Evolutionary conservation across 1,140 invertebrate genomes (phyloP), one percentile per base, ranked within the genome.

Genomic region (Drosophila mauritiana): DNA sequence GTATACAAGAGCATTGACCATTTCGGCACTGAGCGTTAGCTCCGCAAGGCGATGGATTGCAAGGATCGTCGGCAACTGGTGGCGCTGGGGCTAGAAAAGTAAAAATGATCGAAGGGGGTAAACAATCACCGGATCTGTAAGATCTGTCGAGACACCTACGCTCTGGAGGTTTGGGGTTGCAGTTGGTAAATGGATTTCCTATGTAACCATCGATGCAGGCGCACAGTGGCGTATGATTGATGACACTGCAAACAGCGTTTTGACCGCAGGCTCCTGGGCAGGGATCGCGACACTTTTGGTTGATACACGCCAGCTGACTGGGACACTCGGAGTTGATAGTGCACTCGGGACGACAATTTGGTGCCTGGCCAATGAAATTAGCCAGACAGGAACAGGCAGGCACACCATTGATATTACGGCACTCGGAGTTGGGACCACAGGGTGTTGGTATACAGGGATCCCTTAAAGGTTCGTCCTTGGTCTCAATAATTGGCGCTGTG

Each of bases 221-320:
- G 80, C 96, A 97, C 20, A 95, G 92, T 7, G 94, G 93, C 2
- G 92, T 82, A 62, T 92, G 90, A 78, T 96, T 96, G 94, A 93
- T 46, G 7, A 97, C 96, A 69, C 95, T 93, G 81, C 97, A 97
- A 59, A 94, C 93, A 2, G 96, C 95, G 63, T 95, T 95, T 20
- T 95, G 89, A 31, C 97, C 97, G 91, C 97, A 98, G 5, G 96
- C 96, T 7, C 96, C 96, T 2, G 96, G 95, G 80, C 97, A 98
- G 11, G 97, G 97, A 92, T 97, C 96, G 80, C 92, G 94, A 84
- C 97, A 98, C 79, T 95, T 95, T 91, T 97, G 95, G 81, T 96
- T 96, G 54, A 96, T 95, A 80, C 97, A 97, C 1, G 96, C 96
- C 80, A 94, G 93, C 83, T 97, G 95, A 53, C 96, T 95, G 0